Conservation (phyloP, 2,113 vertebrate species). For the Lophochroa leadbeateri region DNA sequence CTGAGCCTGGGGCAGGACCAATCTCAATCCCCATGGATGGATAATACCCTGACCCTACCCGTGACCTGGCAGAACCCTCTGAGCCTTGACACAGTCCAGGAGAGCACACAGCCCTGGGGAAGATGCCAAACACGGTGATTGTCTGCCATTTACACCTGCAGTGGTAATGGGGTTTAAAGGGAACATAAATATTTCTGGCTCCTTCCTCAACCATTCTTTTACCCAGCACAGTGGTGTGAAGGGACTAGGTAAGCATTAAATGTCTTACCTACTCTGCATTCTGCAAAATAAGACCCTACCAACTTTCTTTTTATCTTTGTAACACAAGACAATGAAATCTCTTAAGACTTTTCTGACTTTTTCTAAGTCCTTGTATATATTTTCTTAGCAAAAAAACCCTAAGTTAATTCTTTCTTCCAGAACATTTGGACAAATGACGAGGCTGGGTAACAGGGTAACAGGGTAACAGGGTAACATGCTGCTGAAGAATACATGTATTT, state of each 20-base stretch:
- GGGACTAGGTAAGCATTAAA: neutral
- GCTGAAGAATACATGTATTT: neutral
- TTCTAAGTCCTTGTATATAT: neutral
- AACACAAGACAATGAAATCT: neutral
- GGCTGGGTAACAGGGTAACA: neutral
- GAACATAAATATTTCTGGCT: neutral
- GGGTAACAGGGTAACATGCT: neutral
- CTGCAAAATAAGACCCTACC: neutral
- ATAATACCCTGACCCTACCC: neutral
- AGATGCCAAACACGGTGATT: neutral
- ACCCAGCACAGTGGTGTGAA: neutral
- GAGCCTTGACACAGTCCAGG: neutral
- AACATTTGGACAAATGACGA: slow-evolving; percentile 12
- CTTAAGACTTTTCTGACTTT: slow-evolving; percentile 11
- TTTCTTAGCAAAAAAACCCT: slow-evolving; percentile 3
- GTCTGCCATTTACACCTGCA: neutral
- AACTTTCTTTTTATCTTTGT: slow-evolving; percentile 11
- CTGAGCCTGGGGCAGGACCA: neutral
- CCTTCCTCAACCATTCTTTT: neutral
- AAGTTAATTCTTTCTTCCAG: neutral
- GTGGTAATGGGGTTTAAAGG: neutral
- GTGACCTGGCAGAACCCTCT: neutral
- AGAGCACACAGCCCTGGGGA: neutral
- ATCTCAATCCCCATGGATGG: neutral
- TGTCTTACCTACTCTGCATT: neutral